Evolutionary conservation across 2,797 vertebrate species (phyloP).

Genomic region (Graptemys geographica): DNA sequence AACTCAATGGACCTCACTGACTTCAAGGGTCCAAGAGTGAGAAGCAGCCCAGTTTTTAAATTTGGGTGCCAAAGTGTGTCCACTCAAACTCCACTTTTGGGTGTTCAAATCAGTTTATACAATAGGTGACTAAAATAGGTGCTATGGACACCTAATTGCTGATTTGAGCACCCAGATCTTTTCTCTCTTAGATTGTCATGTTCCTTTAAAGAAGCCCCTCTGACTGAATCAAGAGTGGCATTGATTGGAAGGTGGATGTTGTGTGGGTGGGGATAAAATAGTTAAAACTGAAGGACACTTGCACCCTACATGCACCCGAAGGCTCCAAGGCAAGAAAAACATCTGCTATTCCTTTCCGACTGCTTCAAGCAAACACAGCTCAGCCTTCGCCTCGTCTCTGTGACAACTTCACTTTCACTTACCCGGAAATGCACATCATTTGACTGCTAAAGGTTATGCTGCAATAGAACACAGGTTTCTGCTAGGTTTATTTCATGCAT

Average conservation of each 20-base stretch:
- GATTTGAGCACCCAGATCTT: background rate
- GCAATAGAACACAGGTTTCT: background rate
- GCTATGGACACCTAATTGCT: fast-evolving
- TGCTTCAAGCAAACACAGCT: background rate
- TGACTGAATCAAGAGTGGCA: background rate
- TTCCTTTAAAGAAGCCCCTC: background rate
- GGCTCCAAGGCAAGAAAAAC: background rate
- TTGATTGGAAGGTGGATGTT: background rate
- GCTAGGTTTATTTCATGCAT: background rate
- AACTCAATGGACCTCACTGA: background rate
- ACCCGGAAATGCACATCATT: background rate
- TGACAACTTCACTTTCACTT: background rate
- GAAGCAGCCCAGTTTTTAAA: background rate
- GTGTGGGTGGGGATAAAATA: background rate
- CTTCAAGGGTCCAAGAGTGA: fast-evolving
- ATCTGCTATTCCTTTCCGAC: background rate
- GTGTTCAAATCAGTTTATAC: background rate
- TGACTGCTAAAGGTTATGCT: background rate
- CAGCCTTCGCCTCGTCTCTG: background rate
- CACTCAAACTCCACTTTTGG: background rate
- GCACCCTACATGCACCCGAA: background rate
- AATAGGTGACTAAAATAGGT: background rate
- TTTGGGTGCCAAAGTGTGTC: background rate
- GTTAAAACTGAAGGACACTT: background rate
- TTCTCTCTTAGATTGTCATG: background rate